A percentile compares a stretch with the other conserved stretches of the same genome.
These are phyloP conservation scores for Bos indicus DNA, from an alignment of 2,113 vertebrate genomes.

Conservation along the genomic window DNA sequence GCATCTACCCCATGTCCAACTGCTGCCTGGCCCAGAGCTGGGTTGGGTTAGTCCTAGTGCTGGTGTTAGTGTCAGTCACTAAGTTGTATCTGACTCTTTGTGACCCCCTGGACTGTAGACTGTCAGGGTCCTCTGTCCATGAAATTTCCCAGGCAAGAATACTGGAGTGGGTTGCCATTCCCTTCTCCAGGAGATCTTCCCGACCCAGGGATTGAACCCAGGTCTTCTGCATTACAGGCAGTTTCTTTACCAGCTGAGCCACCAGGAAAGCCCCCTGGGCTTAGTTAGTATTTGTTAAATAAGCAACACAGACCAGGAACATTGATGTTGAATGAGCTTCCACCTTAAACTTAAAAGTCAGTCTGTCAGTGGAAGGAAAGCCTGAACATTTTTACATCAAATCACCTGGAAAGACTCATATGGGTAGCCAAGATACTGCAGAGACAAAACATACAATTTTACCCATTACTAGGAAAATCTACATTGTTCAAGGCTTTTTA, in stretches of 20 bases:
- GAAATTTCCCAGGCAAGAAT: background rate
- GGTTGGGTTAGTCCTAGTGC: background rate
- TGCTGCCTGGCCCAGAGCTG: background rate
- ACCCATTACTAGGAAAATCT: background rate
- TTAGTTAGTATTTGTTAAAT: background rate
- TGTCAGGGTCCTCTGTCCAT: background rate
- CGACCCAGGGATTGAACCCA: background rate
- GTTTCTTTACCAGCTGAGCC: background rate
- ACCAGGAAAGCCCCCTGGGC: background rate
- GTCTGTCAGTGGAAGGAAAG: background rate
- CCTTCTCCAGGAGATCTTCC: background rate
- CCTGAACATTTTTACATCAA: background rate
- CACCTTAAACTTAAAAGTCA: background rate
- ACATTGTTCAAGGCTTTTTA: background rate
- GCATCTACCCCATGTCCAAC: accelerated
- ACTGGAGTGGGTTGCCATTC: background rate
- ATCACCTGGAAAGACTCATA: background rate
- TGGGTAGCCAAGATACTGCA: accelerated
- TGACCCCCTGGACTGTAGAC: background rate
- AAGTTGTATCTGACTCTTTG: background rate
- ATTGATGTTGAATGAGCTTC: background rate
- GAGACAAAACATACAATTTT: accelerated
- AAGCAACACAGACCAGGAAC: background rate
- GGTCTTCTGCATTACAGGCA: background rate
- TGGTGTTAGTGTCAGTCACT: accelerated